Evolutionary conservation across 1,140 invertebrate genomes (phyloP), one percentile per base, ranked within the genome.

Genomic region (Drosophila willistoni): DNA sequence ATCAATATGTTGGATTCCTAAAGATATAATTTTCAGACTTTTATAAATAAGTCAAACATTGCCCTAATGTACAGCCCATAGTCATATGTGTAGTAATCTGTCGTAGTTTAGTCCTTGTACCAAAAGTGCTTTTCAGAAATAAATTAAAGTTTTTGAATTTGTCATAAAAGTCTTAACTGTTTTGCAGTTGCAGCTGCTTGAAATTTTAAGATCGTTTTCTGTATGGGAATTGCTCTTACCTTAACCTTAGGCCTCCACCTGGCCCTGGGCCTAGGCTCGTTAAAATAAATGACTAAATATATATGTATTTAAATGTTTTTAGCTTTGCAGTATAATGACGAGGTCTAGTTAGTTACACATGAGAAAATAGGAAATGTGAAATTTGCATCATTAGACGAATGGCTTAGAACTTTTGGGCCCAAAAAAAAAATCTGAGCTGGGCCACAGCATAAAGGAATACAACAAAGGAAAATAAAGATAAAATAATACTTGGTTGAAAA

Each of bases 321-420:
- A 13, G 10, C 10, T 12, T 5, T 13, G 19, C 7, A 51, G 12
- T 51, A 12, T 51, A 51, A 34, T 36, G 56, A 57, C 22, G 55
- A 57, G 17, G 14, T 57, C 29, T 17, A 57, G 29, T 57, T 57
- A 36, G 29, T 57, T 57, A 36, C 29, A 57, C 29, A 29, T 17
- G 55, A 36, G 9, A 51, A 22, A 22, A 39, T 39, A 12, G 12
- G 33, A 36, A 12, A 59, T 57, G 14, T 19, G 13, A 39, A 79
- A 64, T 66, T 66, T 64, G 72, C 85, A 80, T 89, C 84, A 89
- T 87, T 87, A 87, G 67, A 54, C 64, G 41, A 73, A 64, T 68
- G 66, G 34, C 33, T 54, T 64, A 25, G 34, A 25, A 55, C 57
- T 59, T 29, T 9, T 14, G n/a, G n/a, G 14, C 33, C 5, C 3